A percentile compares a stretch with the other conserved stretches of the same genome.
phyloP scores from a whole-genome alignment of 1,140 invertebrate genomes.

The Berghia stephanieae region DNA sequence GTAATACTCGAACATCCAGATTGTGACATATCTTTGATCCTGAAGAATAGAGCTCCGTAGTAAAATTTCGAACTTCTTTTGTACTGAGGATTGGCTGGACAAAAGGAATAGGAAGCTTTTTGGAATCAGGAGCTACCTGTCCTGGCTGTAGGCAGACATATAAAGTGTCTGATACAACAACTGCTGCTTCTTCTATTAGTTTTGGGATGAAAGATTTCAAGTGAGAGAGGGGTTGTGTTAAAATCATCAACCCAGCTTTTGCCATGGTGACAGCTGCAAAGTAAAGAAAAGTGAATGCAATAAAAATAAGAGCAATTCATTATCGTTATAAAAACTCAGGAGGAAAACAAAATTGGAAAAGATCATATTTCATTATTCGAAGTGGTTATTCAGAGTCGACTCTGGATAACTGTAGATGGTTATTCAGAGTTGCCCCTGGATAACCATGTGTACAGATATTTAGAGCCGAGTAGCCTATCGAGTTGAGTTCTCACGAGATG shows the following conservation, averaged over 20 bases:
- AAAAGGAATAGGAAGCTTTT: background rate
- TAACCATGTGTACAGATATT: no score
- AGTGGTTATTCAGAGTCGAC: no score
- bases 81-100: conserved; percentile 29
- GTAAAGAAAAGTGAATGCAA: background rate
- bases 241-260: conserved; percentile 42
- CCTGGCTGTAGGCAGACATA: conserved; percentile 51
- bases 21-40: conserved; percentile 40
- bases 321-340: background rate
- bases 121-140: background rate
- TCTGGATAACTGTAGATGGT: no score
- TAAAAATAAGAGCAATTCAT: background rate
- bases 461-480: no score
- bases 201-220: conserved; percentile 36
- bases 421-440: no score
- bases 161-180: conserved; percentile 41
- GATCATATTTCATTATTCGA: no score
- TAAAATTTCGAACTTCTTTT: conserved; percentile 37
- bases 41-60: conserved; percentile 42
- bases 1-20: conserved; percentile 47
- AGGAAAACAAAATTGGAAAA: background rate
- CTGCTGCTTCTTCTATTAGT: conserved; percentile 36
- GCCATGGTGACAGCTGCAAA: background rate
- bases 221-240: conserved; percentile 48
- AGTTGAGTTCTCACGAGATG: no score